A percentile compares a stretch with the other conserved stretches of the same genome.
Evolutionary conservation across 2,888 invertebrate species (phyloP).

Genomic region (Fissipunctia ypsillon): DNA sequence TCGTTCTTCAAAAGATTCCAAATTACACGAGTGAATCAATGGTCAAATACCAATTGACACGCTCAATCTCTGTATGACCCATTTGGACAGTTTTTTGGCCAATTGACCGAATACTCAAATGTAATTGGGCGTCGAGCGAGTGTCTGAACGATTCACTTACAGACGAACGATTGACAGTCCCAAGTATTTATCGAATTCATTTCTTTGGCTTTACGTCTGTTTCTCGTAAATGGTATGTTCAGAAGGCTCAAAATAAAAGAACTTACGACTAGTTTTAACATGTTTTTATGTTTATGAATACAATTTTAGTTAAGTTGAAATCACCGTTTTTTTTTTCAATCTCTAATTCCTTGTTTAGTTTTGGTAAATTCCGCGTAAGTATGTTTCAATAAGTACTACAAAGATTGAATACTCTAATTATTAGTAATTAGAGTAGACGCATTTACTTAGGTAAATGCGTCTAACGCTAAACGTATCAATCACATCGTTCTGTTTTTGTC

Average conservation of each 20-base stretch:
- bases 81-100: background rate
- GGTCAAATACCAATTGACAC: conserved; percentile 55
- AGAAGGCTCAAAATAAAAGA: background rate
- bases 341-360: background rate
- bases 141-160: conserved; percentile 5
- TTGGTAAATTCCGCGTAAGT: background rate
- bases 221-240: background rate
- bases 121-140: conserved; percentile 14
- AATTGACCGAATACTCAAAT: conserved; percentile 25
- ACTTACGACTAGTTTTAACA: background rate
- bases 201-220: background rate
- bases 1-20: background rate
- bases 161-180: background rate
- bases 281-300: background rate
- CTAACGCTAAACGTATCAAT: background rate
- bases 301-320: background rate
- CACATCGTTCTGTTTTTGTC: background rate
- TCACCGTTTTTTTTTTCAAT: background rate
- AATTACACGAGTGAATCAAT: conserved; percentile 17
- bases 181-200: background rate
- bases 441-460: too few relatives aligned
- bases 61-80: conserved; percentile 27
- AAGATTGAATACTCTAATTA: background rate
- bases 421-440: too few relatives aligned
- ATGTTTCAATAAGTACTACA: background rate